These are phyloP conservation scores for Meleagris gallopavo DNA, from an alignment of 2,113 vertebrate genomes.

Conservation along the genomic window DNA sequence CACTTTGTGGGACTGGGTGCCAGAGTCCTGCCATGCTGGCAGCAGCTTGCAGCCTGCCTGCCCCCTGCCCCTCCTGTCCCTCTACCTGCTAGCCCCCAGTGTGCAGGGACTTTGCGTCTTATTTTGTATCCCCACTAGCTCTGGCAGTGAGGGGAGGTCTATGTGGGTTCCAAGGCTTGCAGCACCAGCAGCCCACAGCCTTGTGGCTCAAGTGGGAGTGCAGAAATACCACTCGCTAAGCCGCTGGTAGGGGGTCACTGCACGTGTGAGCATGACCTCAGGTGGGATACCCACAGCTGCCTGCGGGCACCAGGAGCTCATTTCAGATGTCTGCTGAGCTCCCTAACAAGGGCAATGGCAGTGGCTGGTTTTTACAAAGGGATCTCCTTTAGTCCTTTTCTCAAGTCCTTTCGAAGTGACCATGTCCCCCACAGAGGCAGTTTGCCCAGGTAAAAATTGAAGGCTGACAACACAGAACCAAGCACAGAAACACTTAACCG, in stretches of 20 bases:
- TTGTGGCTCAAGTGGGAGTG: neutral
- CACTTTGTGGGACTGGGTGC: neutral
- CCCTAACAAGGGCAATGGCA: neutral
- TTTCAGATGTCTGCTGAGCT: neutral
- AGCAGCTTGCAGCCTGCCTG: neutral
- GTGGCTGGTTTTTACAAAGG: neutral
- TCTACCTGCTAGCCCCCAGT: neutral
- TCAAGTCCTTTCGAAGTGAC: slow-evolving; percentile 9
- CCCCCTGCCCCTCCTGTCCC: neutral
- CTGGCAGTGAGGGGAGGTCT: rapidly evolving
- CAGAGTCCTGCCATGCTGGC: neutral
- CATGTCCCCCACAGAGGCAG: neutral
- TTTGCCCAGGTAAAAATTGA: neutral
- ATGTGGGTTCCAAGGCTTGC: neutral
- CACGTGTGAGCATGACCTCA: neutral
- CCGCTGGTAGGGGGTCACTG: neutral
- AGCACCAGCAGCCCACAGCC: neutral
- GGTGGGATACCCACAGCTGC: neutral
- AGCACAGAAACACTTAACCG: neutral
- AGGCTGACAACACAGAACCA: neutral
- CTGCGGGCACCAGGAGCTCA: neutral
- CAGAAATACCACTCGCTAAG: neutral
- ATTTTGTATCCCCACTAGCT: neutral
- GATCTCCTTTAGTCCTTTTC: neutral
- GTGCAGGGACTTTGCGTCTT: neutral